A percentile compares a stretch with the other conserved stretches of the same genome.
Evolutionary conservation across 2,113 vertebrate species (phyloP).

Genomic region (Elaphurus davidianus): DNA sequence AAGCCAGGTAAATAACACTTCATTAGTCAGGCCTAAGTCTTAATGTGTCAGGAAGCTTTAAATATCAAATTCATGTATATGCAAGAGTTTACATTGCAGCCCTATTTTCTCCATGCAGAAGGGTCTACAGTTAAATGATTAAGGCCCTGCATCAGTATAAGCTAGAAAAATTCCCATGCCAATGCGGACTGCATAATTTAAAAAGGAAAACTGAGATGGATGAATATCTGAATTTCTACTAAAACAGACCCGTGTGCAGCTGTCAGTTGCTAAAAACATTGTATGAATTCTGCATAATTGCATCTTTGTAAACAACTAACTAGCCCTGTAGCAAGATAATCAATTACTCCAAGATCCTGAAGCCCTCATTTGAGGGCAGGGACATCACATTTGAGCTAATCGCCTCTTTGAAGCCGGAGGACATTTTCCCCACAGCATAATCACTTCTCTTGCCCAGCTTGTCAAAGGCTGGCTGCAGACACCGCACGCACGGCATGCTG

Average conservation of each 20-base stretch:
- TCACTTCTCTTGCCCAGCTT: slow-evolving; percentile 18
- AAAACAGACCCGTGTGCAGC: slow-evolving; percentile 7
- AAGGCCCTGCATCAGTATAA: neutral
- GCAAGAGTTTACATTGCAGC: neutral
- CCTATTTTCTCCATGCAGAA: neutral
- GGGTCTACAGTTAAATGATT: neutral
- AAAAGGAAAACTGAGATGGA: neutral
- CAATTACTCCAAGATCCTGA: neutral
- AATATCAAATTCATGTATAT: neutral
- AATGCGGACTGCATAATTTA: neutral
- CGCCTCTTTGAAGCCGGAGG: slow-evolving; percentile 2
- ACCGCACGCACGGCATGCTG: slow-evolving; percentile 29
- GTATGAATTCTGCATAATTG: neutral
- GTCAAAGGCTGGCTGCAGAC: slow-evolving; percentile 52
- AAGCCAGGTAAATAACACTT: neutral
- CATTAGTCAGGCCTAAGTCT: neutral
- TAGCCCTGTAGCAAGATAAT: neutral
- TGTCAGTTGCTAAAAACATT: slow-evolving; percentile 10
- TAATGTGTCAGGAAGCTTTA: neutral
- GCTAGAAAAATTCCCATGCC: neutral
- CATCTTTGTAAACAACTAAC: neutral
- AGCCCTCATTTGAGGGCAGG: neutral
- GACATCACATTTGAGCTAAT: neutral
- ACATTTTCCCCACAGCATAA: slow-evolving; percentile 49
- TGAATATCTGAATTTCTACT: neutral